Evolutionary conservation across 1,140 invertebrate species (phyloP).

Genomic region (Polypedilum vanderplanki): DNA sequence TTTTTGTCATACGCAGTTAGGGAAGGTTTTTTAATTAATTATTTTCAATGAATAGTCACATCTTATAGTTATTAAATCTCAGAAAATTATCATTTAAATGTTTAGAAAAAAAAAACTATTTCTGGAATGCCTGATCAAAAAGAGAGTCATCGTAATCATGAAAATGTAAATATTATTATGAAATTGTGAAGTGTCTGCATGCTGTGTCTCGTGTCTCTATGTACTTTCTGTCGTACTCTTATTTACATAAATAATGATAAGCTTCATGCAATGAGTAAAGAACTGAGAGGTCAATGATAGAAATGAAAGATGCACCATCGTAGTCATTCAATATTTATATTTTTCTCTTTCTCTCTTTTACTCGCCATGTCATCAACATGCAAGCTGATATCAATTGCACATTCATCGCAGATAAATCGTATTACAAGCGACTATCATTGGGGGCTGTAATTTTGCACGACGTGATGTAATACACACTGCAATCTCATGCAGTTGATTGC

Average conservation of each 20-base stretch:
- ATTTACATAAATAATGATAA: constrained; percentile 20
- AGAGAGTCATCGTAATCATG: neutral
- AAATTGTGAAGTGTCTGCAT: neutral
- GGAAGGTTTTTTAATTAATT: no score
- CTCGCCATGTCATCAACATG: no score
- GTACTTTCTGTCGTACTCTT: neutral
- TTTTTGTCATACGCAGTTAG: no score
- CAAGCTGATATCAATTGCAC: constrained; percentile 5
- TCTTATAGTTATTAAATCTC: no score
- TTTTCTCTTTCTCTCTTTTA: no score
- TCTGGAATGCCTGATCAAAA: neutral
- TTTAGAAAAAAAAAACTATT: neutral
- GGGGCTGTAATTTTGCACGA: constrained; percentile 9
- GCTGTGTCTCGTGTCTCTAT: no score
- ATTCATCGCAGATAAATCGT: constrained; percentile 1
- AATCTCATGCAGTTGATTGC: constrained; percentile 4
- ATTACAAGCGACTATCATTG: constrained; percentile 12
- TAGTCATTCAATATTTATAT: no score
- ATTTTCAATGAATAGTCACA: no score
- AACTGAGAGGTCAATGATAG: neutral
- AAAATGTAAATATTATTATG: neutral
- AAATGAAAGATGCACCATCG: no score
- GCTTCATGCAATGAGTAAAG: neutral
- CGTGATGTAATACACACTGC: constrained; percentile 5
- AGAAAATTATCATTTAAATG: neutral